phyloP scores from a whole-genome alignment of 2,888 invertebrate species.

The Eilema sororculum region DNA sequence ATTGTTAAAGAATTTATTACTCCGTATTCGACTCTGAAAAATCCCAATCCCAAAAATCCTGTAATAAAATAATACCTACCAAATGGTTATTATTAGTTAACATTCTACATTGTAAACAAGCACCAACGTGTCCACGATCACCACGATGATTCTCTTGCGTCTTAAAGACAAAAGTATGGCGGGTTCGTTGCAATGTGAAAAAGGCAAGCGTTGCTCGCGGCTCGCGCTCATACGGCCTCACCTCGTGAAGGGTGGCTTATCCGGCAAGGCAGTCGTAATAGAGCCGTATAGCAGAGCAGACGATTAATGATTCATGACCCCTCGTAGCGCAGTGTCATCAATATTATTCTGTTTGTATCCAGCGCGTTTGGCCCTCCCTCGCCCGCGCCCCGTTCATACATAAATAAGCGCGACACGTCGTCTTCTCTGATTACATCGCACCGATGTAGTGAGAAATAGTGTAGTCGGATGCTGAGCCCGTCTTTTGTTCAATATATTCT shows the following conservation, averaged over 20 bases:
- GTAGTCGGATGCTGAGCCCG: constrained; percentile 83
- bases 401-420: constrained; percentile 87
- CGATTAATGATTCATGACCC: constrained; percentile 88
- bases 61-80: not conserved
- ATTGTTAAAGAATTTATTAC: not conserved
- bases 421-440: constrained; percentile 87
- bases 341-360: constrained; percentile 87
- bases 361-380: constrained; percentile 84
- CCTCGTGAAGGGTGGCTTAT: constrained; percentile 83
- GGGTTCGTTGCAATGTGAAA: constrained; percentile 40
- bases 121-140: not conserved
- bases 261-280: constrained; percentile 84
- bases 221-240: constrained; percentile 59
- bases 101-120: not conserved
- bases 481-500: constrained; percentile 86
- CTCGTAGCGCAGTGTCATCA: constrained; percentile 86
- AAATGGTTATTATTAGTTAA: not conserved
- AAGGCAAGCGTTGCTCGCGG: constrained; percentile 62
- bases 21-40: too few relatives aligned
- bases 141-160: constrained; percentile 1
- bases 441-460: constrained; percentile 87
- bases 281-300: constrained; percentile 84
- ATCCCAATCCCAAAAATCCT: not conserved
- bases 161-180: constrained; percentile 28
- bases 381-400: constrained; percentile 86